These are phyloP conservation scores for Ennomos erosarius DNA, from an alignment of 2,888 invertebrate genomes.

Conservation along the genomic window DNA sequence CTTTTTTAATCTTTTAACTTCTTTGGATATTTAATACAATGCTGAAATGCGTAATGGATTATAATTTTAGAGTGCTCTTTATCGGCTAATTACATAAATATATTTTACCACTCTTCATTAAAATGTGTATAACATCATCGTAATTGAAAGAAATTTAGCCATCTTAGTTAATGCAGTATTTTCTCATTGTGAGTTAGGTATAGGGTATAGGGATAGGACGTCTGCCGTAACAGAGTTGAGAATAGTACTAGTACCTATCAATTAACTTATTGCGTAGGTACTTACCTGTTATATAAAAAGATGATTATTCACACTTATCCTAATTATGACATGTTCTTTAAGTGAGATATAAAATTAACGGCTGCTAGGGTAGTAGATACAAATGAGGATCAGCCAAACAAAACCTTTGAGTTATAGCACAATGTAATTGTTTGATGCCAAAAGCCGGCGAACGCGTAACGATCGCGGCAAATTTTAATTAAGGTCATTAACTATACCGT, in stretches of 20 bases:
- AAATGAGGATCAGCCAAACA: slow-evolving; percentile 25
- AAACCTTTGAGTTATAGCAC: slow-evolving; percentile 38
- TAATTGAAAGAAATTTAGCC: no score
- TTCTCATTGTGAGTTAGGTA: no score
- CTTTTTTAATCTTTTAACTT: slow-evolving; percentile 61
- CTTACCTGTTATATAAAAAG: no score
- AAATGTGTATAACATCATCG: no score
- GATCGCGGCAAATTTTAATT: slow-evolving; percentile 40
- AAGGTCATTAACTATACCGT: slow-evolving; percentile 40
- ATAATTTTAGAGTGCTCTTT: no score
- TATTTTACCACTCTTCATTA: no score
- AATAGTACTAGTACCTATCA: no score
- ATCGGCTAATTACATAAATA: no score
- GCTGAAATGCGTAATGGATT: slow-evolving; percentile 17
- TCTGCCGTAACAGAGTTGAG: no score
- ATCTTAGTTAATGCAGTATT: no score
- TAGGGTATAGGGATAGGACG: no score
- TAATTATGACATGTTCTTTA: slow-evolving; percentile 3
- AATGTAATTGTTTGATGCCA: slow-evolving; percentile 41
- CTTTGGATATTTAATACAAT: slow-evolving; percentile 47
- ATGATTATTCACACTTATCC: not conserved
- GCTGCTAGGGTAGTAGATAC: slow-evolving; percentile 12
- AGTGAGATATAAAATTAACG: slow-evolving; percentile 17
- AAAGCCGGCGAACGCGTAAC: slow-evolving; percentile 39
- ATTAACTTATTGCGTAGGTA: no score